These are phyloP conservation scores for Zaprionus taronus DNA, from an alignment of 1,140 invertebrate species.

Conservation along the genomic window DNA sequence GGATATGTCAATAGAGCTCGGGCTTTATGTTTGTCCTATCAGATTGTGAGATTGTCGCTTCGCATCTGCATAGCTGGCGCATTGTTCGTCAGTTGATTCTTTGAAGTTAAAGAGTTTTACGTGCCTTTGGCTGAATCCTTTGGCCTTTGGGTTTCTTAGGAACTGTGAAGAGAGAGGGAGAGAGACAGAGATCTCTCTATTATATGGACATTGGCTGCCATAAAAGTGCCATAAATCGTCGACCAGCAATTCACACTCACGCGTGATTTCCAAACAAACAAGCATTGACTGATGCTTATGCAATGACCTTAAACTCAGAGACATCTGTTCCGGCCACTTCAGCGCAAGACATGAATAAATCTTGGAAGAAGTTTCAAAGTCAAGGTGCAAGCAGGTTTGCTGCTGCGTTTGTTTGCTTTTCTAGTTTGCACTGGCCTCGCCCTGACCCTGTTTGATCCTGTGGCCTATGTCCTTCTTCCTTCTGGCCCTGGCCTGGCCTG, in stretches of 20 bases:
- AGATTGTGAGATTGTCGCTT: conserved; percentile 31
- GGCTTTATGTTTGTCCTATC: conserved; percentile 34
- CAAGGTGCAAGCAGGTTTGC: conserved; percentile 64
- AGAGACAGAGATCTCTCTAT: conserved; percentile 7
- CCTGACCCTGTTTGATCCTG: conserved; percentile 42
- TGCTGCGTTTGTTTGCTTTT: conserved; percentile 53
- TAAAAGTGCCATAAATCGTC: conserved; percentile 59
- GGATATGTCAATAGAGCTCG: conserved; percentile 47
- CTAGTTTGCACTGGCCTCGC: conserved; percentile 35
- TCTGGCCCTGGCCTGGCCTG: conserved; percentile 44
- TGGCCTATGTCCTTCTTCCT: conserved; percentile 25
- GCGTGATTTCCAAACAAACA: conserved; percentile 49
- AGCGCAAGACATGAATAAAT: conserved; percentile 36
- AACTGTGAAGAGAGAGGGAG: conserved; percentile 7
- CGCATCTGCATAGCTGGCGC: conserved; percentile 52
- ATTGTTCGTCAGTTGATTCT: conserved; percentile 21
- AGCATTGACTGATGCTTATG: conserved; percentile 49
- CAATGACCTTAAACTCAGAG: conserved; percentile 47
- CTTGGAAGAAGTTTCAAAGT: not conserved
- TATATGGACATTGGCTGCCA: conserved; percentile 41
- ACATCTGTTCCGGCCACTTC: conserved; percentile 71
- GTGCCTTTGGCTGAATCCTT: conserved; percentile 57
- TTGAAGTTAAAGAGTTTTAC: conserved; percentile 35
- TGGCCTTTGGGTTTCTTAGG: conserved; percentile 39
- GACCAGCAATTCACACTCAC: conserved; percentile 58